phyloP scores from a whole-genome alignment of 2,113 vertebrate genomes.

The Saccopteryx leptura region DNA sequence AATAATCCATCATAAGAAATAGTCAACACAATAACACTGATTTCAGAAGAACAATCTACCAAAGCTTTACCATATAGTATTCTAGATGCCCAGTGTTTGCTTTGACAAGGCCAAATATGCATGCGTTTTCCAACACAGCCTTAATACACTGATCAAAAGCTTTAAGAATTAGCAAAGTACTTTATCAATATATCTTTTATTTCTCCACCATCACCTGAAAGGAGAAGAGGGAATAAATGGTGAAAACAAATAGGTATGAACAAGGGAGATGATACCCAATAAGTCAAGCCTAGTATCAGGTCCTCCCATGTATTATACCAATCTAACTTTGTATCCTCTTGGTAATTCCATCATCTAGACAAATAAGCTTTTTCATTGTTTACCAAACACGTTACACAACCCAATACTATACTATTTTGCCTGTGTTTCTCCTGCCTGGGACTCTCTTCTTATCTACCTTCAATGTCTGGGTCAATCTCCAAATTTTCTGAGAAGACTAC shows the following conservation, averaged over 20 bases:
- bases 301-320: background rate
- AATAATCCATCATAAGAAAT: constrained; percentile 17
- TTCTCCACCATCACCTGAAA: background rate
- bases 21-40: background rate
- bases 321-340: background rate
- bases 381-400: background rate
- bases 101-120: background rate
- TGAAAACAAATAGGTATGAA: background rate
- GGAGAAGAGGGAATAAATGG: background rate
- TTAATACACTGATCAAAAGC: constrained; percentile 23
- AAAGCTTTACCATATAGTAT: background rate
- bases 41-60: background rate
- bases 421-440: background rate
- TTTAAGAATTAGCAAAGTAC: constrained; percentile 19
- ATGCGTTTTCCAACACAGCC: background rate
- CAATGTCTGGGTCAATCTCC: background rate
- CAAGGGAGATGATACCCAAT: background rate
- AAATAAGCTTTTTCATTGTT: background rate
- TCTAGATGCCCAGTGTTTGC: background rate
- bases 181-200: background rate
- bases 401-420: background rate
- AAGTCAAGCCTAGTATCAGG: background rate
- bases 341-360: background rate
- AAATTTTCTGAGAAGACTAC: background rate
- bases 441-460: background rate